Base-by-base conservation (phyloP, 2,113 vertebrate genomes). In the Thalassoma bifasciatum region DNA sequence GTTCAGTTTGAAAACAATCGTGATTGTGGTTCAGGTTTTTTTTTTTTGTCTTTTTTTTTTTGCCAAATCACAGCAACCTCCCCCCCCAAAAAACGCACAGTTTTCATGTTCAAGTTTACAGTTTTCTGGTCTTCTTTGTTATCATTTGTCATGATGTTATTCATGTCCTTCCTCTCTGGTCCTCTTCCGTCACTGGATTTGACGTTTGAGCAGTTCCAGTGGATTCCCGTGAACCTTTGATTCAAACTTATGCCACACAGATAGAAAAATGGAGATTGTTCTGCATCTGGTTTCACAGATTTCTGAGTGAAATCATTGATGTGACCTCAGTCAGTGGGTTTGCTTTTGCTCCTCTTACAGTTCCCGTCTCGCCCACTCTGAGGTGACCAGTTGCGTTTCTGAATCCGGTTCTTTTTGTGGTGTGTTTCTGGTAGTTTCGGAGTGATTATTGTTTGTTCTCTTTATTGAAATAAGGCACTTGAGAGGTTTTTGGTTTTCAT, bases 401-500 rank as follows among this genome's bases (percentile, higher is more conserved):
- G 66, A 17, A 49, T 86, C 75, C 75, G 61, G 77, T 70, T 75
- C 53, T 30, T 57, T 62, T 26, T 57, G 2, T 3, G n/a, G 38
- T 78, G 12, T 37, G 70, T 70, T 79, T 69, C 66, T 81, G 58
- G 76, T 88, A 50, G 81, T 56, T 71, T 81, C 17, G 42, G 17
- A 22, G 64, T 56, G 75, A 53, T 70, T 83, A 61, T 36, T 75
- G 49, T 58, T 36, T 46, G 46, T 77, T 75, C 19, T 59, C 74
- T 71, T 77, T 81, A 93, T 93, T 81, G 75, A 93, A 91, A 93
- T 98, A 99, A 99, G 98, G 98, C 98, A 99, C 98, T 97, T 96
- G 74, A 75, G 94, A 95, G 92, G 89, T 94, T 95, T 98, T 98
- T 98, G 96, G 97, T 97, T 96, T 97, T 99, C 96, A 99, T 92